Evolutionary conservation across 2,113 vertebrate genomes (phyloP).

Genomic region (Paramormyrops kingsleyae): DNA sequence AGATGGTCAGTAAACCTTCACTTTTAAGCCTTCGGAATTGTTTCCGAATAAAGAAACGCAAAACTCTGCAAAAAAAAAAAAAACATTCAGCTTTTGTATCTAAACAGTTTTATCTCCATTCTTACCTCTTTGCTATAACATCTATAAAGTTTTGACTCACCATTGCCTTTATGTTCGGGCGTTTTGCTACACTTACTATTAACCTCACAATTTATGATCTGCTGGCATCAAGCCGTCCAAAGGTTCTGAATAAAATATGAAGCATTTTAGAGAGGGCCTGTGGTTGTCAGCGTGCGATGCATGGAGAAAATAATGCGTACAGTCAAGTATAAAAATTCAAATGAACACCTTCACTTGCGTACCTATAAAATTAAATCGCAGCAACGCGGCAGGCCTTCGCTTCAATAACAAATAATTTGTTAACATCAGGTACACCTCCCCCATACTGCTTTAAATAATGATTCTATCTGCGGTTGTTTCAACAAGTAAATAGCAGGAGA

Average conservation of each 20-base stretch:
- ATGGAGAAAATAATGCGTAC: neutral
- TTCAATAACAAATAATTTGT: constrained; percentile 12
- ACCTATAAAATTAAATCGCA: constrained; percentile 10
- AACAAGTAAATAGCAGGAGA: neutral
- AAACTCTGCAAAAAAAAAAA: neutral
- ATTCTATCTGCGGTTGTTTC: neutral
- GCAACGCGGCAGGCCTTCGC: neutral
- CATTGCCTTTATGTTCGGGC: neutral
- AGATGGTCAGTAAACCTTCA: neutral
- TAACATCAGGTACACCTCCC: constrained; percentile 5
- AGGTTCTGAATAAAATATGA: constrained; percentile 15
- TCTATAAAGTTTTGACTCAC: neutral
- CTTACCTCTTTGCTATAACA: neutral
- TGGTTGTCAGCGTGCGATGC: neutral
- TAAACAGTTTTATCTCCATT: neutral
- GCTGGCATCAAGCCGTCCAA: neutral
- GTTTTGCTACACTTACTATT: neutral
- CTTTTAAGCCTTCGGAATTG: neutral
- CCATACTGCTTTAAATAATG: neutral
- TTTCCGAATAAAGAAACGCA: neutral
- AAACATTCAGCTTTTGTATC: neutral
- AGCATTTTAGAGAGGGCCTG: neutral
- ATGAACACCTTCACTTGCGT: neutral
- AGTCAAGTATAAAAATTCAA: neutral
- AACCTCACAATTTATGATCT: constrained; percentile 10